Evolutionary conservation across 1,140 invertebrate genomes (phyloP), one percentile per base, ranked within the genome.

Genomic region (Cotesia chilonis): DNA sequence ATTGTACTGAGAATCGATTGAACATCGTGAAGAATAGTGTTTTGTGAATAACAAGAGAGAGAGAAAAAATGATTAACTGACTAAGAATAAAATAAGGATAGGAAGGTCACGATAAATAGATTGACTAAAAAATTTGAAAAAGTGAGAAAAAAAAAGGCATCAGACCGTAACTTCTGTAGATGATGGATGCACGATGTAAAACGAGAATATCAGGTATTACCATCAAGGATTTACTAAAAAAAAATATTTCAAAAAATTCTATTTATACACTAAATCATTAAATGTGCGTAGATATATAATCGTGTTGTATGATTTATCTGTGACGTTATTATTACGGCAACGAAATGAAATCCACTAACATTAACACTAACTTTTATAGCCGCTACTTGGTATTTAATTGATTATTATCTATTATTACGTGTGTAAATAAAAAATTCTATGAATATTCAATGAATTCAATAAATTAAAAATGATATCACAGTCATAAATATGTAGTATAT

Each of bases 1-100:
- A 81, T 79, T 77, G 76, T 82, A 80, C 81, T 76, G 74, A 71
- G 81, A 81, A 82, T 72, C 77, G 75, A 79, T 79, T 67, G 76
- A 72, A 20, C 37, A 66, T 41, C 17, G 66, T 4, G 72, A 3
- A 28, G 17, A 65, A 63, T 63, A 38, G 36, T 63, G 10, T 68
- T 63, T 68, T 68, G 70, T 38, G 61, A 74, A 51, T 64, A 37
- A n/a, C 52, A 17, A 14, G 63, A 65, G 61, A 52, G 7, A 47
- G 54, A 60, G 5, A 7, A 47, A 57, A 51, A 41, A 17, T 67
- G 51, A 55, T 37, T 59, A 55, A 65, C 65, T 17, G n/a, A 36
- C 38, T 38, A 37, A 2, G n/a, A 37, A 47, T 9, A 47, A 47
- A 47, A 9, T 7, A 47, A 47, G 6, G 41, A 47, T 9, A 47